phyloP scores from a whole-genome alignment of 2,113 vertebrate genomes.

The Rhinogobius similis region DNA sequence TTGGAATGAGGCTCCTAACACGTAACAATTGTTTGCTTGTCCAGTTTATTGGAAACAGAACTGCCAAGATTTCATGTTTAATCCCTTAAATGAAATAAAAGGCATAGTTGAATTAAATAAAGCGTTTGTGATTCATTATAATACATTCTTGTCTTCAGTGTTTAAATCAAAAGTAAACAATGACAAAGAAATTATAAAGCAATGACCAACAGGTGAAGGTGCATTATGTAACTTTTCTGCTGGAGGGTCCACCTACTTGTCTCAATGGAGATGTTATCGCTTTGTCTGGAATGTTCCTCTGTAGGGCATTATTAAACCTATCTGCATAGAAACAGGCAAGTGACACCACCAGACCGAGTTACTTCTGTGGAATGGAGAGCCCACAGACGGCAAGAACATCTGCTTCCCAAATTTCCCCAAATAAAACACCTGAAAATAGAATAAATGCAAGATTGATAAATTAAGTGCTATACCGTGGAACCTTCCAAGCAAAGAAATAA shows the following conservation, averaged over 20 bases:
- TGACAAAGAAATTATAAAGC: slow-evolving; percentile 15
- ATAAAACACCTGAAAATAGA: too few species aligned
- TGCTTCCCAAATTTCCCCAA: too few species aligned
- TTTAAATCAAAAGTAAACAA: slow-evolving; percentile 32
- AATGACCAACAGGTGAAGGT: not conserved
- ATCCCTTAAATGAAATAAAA: slow-evolving; percentile 71
- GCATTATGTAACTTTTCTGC: not conserved
- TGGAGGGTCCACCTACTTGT: too few species aligned
- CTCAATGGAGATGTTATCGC: not conserved
- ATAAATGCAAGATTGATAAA: too few species aligned
- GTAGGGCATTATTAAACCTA: too few species aligned
- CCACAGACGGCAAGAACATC: too few species aligned
- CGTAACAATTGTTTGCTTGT: slow-evolving; percentile 52
- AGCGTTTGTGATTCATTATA: slow-evolving; percentile 62
- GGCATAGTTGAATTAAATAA: slow-evolving; percentile 73
- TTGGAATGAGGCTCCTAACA: slow-evolving; percentile 44
- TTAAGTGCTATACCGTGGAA: not conserved
- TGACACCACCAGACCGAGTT: too few species aligned
- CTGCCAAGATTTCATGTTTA: slow-evolving; percentile 69
- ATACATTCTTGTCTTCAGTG: slow-evolving; percentile 67
- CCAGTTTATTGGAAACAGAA: slow-evolving; percentile 67
- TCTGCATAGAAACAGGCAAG: too few species aligned
- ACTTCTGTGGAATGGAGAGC: too few species aligned
- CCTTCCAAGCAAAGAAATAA: too few species aligned
- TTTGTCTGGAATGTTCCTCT: not conserved